Evolutionary conservation across 2,113 vertebrate species (phyloP).

Genomic region (Mormyrus lacerda): DNA sequence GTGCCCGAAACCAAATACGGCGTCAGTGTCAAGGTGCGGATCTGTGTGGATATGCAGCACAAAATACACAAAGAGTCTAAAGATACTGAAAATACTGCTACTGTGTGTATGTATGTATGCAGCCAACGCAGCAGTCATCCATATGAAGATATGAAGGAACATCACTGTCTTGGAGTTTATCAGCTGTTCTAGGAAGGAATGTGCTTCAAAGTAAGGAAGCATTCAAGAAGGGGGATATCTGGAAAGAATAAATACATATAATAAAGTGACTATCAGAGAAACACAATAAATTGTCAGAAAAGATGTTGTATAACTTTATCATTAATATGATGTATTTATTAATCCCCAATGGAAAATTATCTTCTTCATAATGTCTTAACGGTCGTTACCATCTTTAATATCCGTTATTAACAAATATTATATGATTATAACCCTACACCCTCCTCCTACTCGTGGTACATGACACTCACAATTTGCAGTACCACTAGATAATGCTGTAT

Average conservation of each 20-base stretch:
- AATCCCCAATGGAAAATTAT: too few relatives aligned
- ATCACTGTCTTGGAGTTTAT: not conserved
- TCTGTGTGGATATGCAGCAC: not conserved
- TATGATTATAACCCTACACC: not conserved
- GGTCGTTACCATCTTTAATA: not conserved
- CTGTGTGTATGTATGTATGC: not conserved
- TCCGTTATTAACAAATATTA: not conserved
- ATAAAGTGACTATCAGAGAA: not conserved
- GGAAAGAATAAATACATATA: not conserved
- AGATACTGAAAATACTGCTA: not conserved
- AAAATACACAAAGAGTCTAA: not conserved
- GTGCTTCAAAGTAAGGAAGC: not conserved
- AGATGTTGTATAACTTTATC: too few relatives aligned
- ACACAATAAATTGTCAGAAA: not conserved
- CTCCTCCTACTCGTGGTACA: too few relatives aligned
- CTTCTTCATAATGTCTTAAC: too few relatives aligned
- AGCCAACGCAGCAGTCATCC: not conserved
- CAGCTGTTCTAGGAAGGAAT: not conserved
- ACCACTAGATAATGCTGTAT: too few relatives aligned
- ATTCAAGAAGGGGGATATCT: not conserved
- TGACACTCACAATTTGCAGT: too few relatives aligned
- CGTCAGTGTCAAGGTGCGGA: not conserved
- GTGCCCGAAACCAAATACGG: not conserved
- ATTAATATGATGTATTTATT: too few relatives aligned
- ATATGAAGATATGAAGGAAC: not conserved